Base-by-base conservation (phyloP, 2,113 vertebrate species). In the Malurus cyaneus region DNA sequence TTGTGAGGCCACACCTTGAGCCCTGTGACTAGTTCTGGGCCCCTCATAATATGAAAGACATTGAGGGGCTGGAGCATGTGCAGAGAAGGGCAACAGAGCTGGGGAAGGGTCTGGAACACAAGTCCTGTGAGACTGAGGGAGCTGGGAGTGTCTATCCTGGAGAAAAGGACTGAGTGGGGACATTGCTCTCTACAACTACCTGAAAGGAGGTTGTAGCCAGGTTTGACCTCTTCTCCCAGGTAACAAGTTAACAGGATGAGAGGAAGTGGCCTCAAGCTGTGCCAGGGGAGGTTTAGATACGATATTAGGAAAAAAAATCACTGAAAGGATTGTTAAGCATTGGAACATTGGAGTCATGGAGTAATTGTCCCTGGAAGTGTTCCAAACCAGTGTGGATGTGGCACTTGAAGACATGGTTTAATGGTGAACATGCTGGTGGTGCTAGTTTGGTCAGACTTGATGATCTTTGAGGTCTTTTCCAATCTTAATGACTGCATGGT, bases 351-450 rank as follows among this genome's bases (percentile, higher is more conserved):
- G 67, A 61, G 14, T 23, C 6, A n/a, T 31, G 11, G n/a, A 61
- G n/a, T 34, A 29, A 34, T 10, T n/a, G 18, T 34, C 14, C 24
- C 20, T 34, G n/a, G 14, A 31, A 76, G 17, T 15, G 17, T 24
- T 61, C 29, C 24, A 53, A 39, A 46, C 0, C 0, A 0, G 13
- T 23, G 47, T 26, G 17, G n/a, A 76, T 21, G 26, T 18, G 24
- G n/a, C 47, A 61, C 28, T n/a, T 34, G 54, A 60, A 67, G 13
- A 61, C 8, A 18, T 8, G 16, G 11, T 21, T 67, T 60, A 41
- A 74, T 12, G 20, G 25, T 61, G 19, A 60, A 39, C 24, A 18
- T 25, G 19, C 9, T 25, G 13, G 19, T 31, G n/a, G n/a, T 34
- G n/a, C 16, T 52, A 67, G 16, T 67, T 76, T 18, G 16, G 24